phyloP scores from a whole-genome alignment of 1,140 invertebrate species.

The Carcinoscorpius rotundicauda region DNA sequence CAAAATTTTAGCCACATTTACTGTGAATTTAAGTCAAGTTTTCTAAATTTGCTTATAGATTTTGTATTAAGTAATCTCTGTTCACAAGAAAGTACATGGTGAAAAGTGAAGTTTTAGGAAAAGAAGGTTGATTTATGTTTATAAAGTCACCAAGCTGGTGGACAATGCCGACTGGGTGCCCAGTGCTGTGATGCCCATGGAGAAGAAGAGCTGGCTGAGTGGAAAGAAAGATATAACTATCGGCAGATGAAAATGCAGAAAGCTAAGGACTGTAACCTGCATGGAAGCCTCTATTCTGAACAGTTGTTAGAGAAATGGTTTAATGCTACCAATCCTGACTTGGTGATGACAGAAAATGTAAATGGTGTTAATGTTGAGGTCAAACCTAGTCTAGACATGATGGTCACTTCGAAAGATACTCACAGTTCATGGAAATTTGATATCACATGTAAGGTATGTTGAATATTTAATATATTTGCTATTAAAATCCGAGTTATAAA shows the following conservation, averaged over 20 bases:
- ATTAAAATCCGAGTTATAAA: too few relatives aligned
- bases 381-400: constrained; percentile 46
- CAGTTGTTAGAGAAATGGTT: constrained; percentile 48
- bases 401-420: constrained; percentile 51
- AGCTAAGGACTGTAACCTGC: constrained; percentile 51
- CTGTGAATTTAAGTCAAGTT: too few relatives aligned
- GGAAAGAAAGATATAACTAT: constrained; percentile 57
- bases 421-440: constrained; percentile 52
- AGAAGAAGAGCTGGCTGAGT: constrained; percentile 54
- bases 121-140: too few relatives aligned
- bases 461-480: too few relatives aligned
- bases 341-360: constrained; percentile 44
- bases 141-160: constrained; percentile 14
- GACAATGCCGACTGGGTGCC: constrained; percentile 49
- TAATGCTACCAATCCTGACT: constrained; percentile 43
- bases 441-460: constrained; percentile 29
- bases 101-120: too few relatives aligned
- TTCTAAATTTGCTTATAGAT: too few relatives aligned
- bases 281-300: constrained; percentile 51
- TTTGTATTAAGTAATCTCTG: too few relatives aligned
- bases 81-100: too few relatives aligned
- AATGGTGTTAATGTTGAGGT: constrained; percentile 47
- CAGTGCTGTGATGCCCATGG: constrained; percentile 65
- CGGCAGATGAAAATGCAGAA: constrained; percentile 44
- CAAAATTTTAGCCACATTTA: too few relatives aligned